Evolutionary conservation across 2,113 vertebrate genomes (phyloP).

Genomic region (Reinhardtius hippoglossoides): DNA sequence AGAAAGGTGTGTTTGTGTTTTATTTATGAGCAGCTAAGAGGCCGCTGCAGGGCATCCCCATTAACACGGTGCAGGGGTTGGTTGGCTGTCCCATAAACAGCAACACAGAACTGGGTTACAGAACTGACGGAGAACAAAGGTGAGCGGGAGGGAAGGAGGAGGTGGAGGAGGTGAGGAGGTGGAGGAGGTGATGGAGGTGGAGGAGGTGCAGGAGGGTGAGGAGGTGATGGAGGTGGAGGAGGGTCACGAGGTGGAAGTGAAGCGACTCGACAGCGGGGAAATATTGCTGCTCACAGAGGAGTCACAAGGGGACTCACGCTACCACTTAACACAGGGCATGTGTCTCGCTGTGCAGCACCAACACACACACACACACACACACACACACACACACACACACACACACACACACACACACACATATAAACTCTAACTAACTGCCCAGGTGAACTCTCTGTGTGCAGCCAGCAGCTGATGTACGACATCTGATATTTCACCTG

Average conservation of each 20-base stretch:
- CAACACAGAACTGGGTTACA: background rate
- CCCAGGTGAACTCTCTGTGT: background rate
- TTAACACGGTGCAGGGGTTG: slow-evolving; percentile 50
- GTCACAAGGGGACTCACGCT: slow-evolving; percentile 54
- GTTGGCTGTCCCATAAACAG: slow-evolving; percentile 9
- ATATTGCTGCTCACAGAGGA: slow-evolving; percentile 39
- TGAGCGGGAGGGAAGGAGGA: slow-evolving; percentile 19
- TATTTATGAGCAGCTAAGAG: slow-evolving; percentile 75
- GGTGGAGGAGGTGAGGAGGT: background rate
- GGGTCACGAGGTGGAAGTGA: slow-evolving; percentile 48
- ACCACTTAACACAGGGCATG: slow-evolving; percentile 52
- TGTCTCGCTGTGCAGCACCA: slow-evolving; percentile 9
- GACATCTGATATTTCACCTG: too few relatives aligned
- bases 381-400: slow-evolving; percentile 13
- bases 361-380: slow-evolving; percentile 19
- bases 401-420: slow-evolving; percentile 15
- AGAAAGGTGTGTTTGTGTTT: slow-evolving; percentile 58
- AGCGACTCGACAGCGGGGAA: slow-evolving; percentile 47
- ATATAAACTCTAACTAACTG: too few relatives aligned
- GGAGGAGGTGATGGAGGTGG: slow-evolving; percentile 6
- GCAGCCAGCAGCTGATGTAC: too few relatives aligned
- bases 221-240: slow-evolving; percentile 9
- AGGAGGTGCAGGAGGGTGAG: too few relatives aligned
- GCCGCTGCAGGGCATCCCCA: slow-evolving; percentile 67
- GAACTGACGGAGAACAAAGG: slow-evolving; percentile 13